phyloP scores from a whole-genome alignment of 2,797 vertebrate genomes.

The Betta splendens region DNA sequence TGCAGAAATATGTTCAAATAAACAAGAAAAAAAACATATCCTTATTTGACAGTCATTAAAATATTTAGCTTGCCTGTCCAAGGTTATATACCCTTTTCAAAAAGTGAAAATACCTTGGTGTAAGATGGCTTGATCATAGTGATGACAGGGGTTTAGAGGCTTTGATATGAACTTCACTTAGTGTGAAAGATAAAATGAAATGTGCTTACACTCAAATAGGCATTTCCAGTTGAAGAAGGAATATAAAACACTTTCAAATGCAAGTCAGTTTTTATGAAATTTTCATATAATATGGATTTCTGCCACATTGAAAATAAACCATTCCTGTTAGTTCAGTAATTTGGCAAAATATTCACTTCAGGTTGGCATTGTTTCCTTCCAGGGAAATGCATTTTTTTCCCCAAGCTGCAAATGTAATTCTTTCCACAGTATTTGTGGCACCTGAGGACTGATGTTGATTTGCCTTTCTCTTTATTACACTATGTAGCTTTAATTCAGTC shows the following conservation, averaged over 20 bases:
- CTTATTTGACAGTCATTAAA: slow-evolving; percentile 3
- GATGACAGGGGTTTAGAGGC: slow-evolving; percentile 4
- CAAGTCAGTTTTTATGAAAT: neutral
- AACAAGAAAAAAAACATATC: neutral
- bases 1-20: neutral
- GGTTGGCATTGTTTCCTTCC: neutral
- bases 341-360: neutral
- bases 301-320: neutral
- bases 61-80: neutral
- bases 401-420: neutral
- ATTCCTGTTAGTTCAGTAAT: neutral
- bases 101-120: neutral
- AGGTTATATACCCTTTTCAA: neutral
- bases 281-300: neutral
- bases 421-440: neutral
- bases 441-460: neutral
- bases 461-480: neutral
- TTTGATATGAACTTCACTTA: slow-evolving; percentile 19
- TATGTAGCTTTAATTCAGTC: neutral
- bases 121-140: slow-evolving; percentile 1
- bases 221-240: slow-evolving; percentile 8
- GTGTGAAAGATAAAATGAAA: slow-evolving; percentile 15
- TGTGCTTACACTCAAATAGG: slow-evolving; percentile 2
- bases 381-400: neutral
- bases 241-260: slow-evolving; percentile 13